Conservation (phyloP, 2,113 vertebrate genomes). For the Nesogale talazaci region DNA sequence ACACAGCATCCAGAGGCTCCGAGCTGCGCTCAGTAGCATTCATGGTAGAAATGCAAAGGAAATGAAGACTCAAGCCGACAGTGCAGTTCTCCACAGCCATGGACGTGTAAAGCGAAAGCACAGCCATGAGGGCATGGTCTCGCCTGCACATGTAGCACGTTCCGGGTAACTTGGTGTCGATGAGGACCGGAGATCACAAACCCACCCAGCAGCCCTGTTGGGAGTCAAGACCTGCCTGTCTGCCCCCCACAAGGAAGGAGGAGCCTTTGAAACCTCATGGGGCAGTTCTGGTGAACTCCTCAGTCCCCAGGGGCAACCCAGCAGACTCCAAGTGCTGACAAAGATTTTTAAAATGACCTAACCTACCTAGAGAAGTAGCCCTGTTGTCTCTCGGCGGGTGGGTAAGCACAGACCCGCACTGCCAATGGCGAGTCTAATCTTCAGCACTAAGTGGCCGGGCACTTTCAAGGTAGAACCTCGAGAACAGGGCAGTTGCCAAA, state of each 20-base stretch:
- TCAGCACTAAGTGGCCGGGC: background rate
- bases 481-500: background rate
- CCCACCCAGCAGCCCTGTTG: background rate
- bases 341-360: background rate
- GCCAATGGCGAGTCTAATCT: background rate
- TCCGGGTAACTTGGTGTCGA: background rate
- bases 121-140: background rate
- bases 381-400: background rate
- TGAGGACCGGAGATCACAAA: background rate
- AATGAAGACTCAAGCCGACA: background rate
- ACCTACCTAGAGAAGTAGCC: slow-evolving; percentile 6
- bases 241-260: too few species aligned
- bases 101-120: slow-evolving; percentile 26
- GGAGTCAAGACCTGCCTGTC: too few species aligned
- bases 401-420: background rate
- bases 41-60: background rate
- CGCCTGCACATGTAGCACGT: background rate
- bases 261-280: too few species aligned
- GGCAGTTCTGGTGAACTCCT: background rate
- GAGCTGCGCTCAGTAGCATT: background rate
- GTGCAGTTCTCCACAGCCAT: background rate
- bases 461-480: background rate
- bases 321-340: background rate
- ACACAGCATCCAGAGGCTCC: background rate
- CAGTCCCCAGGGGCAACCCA: background rate